These are phyloP conservation scores for Acanthopagrus latus DNA, from an alignment of 2,797 vertebrate genomes.

Conservation along the genomic window DNA sequence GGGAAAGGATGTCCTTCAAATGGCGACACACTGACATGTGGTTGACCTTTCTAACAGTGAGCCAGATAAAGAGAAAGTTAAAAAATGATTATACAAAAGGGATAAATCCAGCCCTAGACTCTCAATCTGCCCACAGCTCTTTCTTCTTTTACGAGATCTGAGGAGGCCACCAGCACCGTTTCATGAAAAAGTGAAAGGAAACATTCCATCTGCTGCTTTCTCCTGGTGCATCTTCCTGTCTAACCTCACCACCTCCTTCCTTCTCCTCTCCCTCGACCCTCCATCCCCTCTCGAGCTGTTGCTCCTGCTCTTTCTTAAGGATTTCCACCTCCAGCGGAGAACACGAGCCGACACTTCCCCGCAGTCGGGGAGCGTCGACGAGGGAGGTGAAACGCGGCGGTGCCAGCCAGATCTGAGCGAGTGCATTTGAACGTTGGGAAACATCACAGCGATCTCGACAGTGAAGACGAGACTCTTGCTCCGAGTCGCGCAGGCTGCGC, in stretches of 20 bases:
- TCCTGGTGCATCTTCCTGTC: slow-evolving; percentile 15
- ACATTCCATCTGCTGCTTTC: neutral
- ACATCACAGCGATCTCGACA: slow-evolving; percentile 60
- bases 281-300: slow-evolving; percentile 46
- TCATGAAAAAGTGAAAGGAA: slow-evolving; percentile 1
- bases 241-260: slow-evolving; percentile 24
- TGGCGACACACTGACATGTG: neutral
- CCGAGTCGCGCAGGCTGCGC: slow-evolving; percentile 39
- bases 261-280: slow-evolving; percentile 5
- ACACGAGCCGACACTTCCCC: slow-evolving; percentile 33
- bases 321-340: slow-evolving; percentile 56
- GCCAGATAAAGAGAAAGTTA: neutral
- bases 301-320: slow-evolving; percentile 62
- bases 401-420: slow-evolving; percentile 55
- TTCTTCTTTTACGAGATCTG: neutral
- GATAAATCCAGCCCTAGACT: neutral
- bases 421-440: slow-evolving; percentile 39
- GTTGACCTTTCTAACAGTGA: slow-evolving; percentile 18
- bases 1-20: slow-evolving; percentile 2
- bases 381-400: neutral
- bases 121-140: slow-evolving; percentile 3
- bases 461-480: slow-evolving; percentile 41
- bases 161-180: slow-evolving; percentile 11
- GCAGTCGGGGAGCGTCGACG: slow-evolving; percentile 13
- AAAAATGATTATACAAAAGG: neutral